Conservation (phyloP, 2,888 invertebrate genomes). For the Cephus nigrinus region DNA sequence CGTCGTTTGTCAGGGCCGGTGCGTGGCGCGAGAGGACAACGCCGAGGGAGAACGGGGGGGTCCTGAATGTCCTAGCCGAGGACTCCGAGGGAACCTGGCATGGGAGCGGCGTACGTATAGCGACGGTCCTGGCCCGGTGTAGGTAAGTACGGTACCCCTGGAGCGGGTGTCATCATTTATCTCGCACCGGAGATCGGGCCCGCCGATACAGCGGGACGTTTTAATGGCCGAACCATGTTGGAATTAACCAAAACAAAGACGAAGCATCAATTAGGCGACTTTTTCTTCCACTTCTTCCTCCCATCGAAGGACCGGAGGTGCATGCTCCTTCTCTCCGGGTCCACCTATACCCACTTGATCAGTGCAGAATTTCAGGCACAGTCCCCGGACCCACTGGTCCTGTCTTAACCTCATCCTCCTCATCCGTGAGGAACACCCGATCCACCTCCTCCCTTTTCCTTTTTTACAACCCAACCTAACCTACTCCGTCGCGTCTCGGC, state of each 20-base stretch:
- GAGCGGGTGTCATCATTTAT: constrained; percentile 72
- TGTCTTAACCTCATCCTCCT: constrained; percentile 19
- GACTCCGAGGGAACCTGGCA: not conserved
- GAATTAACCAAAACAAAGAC: constrained; percentile 78
- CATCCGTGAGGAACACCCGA: constrained; percentile 20
- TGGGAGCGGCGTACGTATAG: constrained; percentile 15
- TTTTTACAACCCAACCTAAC: constrained; percentile 13
- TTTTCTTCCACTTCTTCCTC: constrained; percentile 61
- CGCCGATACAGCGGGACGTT: constrained; percentile 73
- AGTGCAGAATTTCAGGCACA: constrained; percentile 16
- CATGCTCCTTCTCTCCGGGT: constrained; percentile 9
- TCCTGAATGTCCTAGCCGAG: constrained; percentile 3
- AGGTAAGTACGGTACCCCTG: constrained; percentile 65
- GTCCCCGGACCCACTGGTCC: constrained; percentile 20
- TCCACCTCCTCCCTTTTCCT: constrained; percentile 13
- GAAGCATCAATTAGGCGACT: constrained; percentile 77
- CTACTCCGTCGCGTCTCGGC: constrained; percentile 1
- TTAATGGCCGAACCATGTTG: constrained; percentile 79
- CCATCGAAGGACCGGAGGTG: constrained; percentile 23
- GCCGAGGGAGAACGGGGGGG: constrained; percentile 3
- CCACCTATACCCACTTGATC: constrained; percentile 2
- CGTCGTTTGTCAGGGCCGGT: constrained; percentile 20
- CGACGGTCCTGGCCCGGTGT: constrained; percentile 40
- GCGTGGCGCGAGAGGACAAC: not conserved
- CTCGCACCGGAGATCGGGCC: constrained; percentile 71